Evolutionary conservation across 2,888 invertebrate species (phyloP), one percentile per base, ranked within the genome.

Genomic region (Leucophenga montana): DNA sequence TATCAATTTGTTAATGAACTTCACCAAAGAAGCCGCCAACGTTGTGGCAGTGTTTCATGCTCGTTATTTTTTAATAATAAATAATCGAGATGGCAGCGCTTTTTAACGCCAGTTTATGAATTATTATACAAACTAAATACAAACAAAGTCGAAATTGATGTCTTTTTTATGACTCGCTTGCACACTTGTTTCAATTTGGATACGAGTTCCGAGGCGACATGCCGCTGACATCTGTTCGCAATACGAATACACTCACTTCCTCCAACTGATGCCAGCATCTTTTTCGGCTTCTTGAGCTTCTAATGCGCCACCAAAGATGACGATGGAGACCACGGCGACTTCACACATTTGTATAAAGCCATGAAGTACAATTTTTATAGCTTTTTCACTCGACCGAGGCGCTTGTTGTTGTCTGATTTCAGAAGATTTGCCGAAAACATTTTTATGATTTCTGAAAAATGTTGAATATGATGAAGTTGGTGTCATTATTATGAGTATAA

Each of bases 401-500:
- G 6, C 39, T 61, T 18, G 16, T 61, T 39, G 8, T n/a, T 16
- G 39, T 22, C 46, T 46, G 18, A n/a, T 20, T 14, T 16, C 13
- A 64, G 50, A 68, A 68, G 61, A 61, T 68, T 68, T 59, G 61
- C 59, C 61, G 59, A 61, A 68, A 67, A 67, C 22, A 67, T 48
- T 67, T 67, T 67, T 48, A 67, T 61, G 50, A 61, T 39, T 64
- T 64, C 33, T 20, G 3, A 48, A 64, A 64, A 64, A 64, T n/a
- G 46, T 64, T 64, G 46, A 46, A 64, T 48, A 46, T 64, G 62
- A 64, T 73, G 78, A 75, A 75, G 75, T 75, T 83, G 79, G 82
- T 83, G 85, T 82, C 83, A 84, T 82, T 82, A 84, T 81, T 82
- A 82, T 82, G 85, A 79, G 72, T 83, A 82, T 82, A 83, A 82